Evolutionary conservation across 2,113 vertebrate genomes (phyloP).

Genomic region (Daboia siamensis): DNA sequence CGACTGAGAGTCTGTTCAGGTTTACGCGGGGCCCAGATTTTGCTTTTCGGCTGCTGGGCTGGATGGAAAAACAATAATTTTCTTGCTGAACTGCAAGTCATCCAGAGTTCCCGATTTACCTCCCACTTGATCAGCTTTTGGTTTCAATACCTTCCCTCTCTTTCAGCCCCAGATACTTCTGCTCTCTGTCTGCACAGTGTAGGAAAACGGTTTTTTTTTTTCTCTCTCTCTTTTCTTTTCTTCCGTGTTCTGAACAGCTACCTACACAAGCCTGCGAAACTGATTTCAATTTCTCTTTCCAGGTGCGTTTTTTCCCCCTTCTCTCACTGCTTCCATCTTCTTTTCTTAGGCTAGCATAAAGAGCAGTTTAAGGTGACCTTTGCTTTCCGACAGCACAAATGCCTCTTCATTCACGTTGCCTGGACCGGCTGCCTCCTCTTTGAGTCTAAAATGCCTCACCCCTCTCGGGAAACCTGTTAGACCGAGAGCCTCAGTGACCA

Average conservation of each 20-base stretch:
- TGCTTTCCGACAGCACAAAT: too few relatives aligned
- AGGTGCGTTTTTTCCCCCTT: not conserved
- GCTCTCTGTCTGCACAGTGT: not conserved
- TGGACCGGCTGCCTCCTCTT: too few relatives aligned
- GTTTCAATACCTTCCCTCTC: not conserved
- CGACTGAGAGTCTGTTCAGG: not conserved
- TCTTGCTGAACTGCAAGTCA: not conserved
- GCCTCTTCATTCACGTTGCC: too few relatives aligned
- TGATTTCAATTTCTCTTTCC: not conserved
- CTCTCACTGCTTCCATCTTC: not conserved
- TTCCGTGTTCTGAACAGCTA: not conserved
- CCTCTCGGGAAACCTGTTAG: too few relatives aligned
- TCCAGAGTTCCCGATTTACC: not conserved
- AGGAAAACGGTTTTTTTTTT: too few relatives aligned
- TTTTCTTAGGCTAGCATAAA: not conserved
- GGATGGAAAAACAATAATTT: not conserved
- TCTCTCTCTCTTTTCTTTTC: too few relatives aligned
- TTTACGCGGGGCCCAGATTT: not conserved
- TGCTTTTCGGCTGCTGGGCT: not conserved
- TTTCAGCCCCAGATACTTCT: not conserved
- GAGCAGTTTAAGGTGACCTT: not conserved
- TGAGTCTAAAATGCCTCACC: too few relatives aligned
- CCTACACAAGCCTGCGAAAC: not conserved
- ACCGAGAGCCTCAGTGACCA: too few relatives aligned
- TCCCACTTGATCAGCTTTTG: not conserved